phyloP scores from a whole-genome alignment of 2,113 vertebrate species.

The crab-eating macaque (Macaca fascicularis) region DNA sequence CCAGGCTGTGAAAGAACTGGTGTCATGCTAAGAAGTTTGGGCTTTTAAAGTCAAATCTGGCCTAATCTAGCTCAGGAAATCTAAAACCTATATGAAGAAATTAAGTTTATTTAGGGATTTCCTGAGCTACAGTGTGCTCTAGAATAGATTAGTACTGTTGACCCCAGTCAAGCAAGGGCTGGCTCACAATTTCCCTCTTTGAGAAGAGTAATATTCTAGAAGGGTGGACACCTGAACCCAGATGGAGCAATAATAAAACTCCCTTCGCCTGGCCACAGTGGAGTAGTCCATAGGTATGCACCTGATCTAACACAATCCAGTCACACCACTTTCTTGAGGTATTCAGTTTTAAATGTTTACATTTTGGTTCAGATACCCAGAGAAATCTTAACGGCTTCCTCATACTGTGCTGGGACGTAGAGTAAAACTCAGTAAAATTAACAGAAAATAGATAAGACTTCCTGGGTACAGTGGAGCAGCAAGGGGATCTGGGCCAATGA shows the following conservation, averaged over 20 bases:
- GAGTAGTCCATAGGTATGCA: neutral
- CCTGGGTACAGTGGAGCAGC: slow-evolving; percentile 20
- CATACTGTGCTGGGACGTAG: neutral
- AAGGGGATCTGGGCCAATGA: slow-evolving; percentile 65
- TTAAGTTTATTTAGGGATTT: slow-evolving; percentile 1
- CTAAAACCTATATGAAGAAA: slow-evolving; percentile 12
- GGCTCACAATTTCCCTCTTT: neutral
- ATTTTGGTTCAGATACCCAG: slow-evolving; percentile 12
- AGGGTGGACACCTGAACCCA: neutral
- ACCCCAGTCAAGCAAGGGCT: neutral
- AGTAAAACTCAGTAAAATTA: slow-evolving; percentile 50
- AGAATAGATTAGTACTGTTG: neutral
- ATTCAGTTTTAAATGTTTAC: slow-evolving; percentile 42
- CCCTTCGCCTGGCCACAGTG: neutral
- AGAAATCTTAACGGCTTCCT: neutral
- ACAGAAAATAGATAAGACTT: slow-evolving; percentile 43
- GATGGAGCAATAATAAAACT: neutral
- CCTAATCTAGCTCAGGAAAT: neutral
- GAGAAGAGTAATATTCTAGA: neutral
- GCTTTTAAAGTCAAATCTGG: neutral
- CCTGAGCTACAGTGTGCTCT: neutral
- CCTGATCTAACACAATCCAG: neutral
- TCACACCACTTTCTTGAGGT: neutral
- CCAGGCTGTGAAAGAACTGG: neutral
- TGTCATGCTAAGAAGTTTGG: neutral